Conservation (phyloP, 2,797 vertebrate genomes). For the Caiman crocodilus region DNA sequence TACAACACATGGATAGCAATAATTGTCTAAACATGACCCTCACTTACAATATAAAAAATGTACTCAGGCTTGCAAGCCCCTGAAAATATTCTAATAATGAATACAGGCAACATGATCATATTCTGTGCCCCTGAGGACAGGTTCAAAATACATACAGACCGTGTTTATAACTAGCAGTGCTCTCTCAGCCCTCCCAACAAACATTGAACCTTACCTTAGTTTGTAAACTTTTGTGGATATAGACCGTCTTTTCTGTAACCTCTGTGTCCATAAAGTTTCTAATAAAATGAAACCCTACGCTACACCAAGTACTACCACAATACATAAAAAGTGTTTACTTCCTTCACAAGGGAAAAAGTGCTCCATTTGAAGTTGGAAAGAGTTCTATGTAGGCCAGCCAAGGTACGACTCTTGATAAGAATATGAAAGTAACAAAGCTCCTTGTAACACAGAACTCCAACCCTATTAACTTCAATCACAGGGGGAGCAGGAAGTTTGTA, state of each 20-base stretch:
- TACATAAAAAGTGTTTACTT: neutral
- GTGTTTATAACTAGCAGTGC: too few relatives aligned
- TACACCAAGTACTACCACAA: neutral
- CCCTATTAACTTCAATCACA: too few relatives aligned
- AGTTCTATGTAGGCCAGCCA: neutral
- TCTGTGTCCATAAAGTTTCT: neutral
- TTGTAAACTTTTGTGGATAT: neutral
- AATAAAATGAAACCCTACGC: neutral
- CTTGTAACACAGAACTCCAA: neutral
- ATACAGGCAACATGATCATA: neutral
- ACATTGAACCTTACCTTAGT: neutral
- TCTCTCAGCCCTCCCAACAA: too few relatives aligned
- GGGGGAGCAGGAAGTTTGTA: too few relatives aligned
- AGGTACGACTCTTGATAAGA: neutral
- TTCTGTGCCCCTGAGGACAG: neutral
- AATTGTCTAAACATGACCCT: neutral
- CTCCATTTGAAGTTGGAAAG: neutral
- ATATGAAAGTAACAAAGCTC: neutral
- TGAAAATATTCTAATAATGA: neutral
- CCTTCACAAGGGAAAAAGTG: neutral
- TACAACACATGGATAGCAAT: neutral
- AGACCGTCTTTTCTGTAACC: neutral
- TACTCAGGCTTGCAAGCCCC: neutral
- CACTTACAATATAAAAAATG: neutral
- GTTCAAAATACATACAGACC: neutral